phyloP scores from a whole-genome alignment of 2,888 invertebrate genomes.

The Sabellastarte sp. region DNA sequence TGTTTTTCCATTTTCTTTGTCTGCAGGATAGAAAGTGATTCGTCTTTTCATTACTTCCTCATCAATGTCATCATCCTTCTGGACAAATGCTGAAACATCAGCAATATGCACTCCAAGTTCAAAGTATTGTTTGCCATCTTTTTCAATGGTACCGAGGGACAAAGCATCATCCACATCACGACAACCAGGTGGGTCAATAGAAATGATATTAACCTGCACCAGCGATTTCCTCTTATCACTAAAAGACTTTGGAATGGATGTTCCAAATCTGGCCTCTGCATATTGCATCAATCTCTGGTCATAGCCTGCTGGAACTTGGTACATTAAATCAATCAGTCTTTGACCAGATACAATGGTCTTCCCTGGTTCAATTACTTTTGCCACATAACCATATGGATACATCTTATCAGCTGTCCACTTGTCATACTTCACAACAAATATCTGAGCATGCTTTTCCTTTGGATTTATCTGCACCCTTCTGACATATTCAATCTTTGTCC shows the following conservation, averaged over 20 bases:
- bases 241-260: constrained; percentile 27
- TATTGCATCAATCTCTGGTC: constrained; percentile 6
- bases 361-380: constrained; percentile 4
- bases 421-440: constrained; percentile 11
- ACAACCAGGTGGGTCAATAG: constrained; percentile 89
- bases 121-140: constrained; percentile 70
- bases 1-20: constrained; percentile 54
- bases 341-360: not conserved
- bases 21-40: constrained; percentile 62
- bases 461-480: constrained; percentile 1
- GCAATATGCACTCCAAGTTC: constrained; percentile 84
- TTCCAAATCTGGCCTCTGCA: constrained; percentile 2
- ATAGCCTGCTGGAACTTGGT: constrained; percentile 7
- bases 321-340: constrained; percentile 5
- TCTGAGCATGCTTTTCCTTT: not conserved
- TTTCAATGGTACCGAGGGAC: constrained; percentile 65
- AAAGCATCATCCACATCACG: constrained; percentile 93
- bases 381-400: constrained; percentile 10
- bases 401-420: not conserved
- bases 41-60: constrained; percentile 75
- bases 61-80: constrained; percentile 68
- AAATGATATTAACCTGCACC: constrained; percentile 72
- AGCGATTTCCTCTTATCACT: constrained; percentile 53
- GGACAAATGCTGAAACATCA: constrained; percentile 82
- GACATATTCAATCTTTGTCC: not conserved